Evolutionary conservation across 2,797 vertebrate species (phyloP).

Genomic region (Smutsia gigantea): DNA sequence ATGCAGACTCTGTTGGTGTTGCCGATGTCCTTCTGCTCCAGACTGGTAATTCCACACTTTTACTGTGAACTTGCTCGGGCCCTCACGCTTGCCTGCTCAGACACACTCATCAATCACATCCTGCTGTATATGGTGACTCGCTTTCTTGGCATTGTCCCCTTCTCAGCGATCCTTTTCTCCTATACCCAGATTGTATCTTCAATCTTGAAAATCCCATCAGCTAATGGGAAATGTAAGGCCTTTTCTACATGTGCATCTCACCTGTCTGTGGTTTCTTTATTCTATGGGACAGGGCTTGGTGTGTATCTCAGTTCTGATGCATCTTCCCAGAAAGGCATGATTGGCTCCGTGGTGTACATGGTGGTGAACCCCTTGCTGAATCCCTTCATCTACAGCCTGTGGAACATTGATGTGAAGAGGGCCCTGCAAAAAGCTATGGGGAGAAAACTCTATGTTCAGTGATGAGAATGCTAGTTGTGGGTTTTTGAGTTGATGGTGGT

Average conservation of each 20-base stretch:
- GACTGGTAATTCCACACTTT: neutral
- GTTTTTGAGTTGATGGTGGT: neutral
- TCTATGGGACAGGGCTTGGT: slow-evolving; percentile 73
- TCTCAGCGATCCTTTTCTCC: slow-evolving; percentile 70
- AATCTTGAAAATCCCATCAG: slow-evolving; percentile 58
- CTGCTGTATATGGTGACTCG: neutral
- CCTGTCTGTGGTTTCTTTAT: slow-evolving; percentile 71
- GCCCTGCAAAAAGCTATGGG: neutral
- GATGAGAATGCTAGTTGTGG: neutral
- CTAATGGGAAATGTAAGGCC: slow-evolving; percentile 61
- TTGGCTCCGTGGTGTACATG: neutral
- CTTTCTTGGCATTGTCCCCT: slow-evolving; percentile 45
- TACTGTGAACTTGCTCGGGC: slow-evolving; percentile 50
- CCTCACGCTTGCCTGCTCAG: slow-evolving; percentile 16
- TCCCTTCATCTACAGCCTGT: slow-evolving; percentile 62
- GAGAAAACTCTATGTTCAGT: slow-evolving; percentile 24
- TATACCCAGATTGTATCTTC: slow-evolving; percentile 67
- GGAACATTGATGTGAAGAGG: slow-evolving; percentile 42
- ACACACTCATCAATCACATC: neutral
- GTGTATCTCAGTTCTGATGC: slow-evolving; percentile 60
- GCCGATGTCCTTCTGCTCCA: slow-evolving; percentile 51
- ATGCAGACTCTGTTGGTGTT: slow-evolving; percentile 39
- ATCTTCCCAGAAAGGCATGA: neutral
- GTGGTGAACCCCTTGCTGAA: slow-evolving; percentile 61
- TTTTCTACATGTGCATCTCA: slow-evolving; percentile 81